Conservation (phyloP, 2,797 vertebrate genomes). For the Parauchenoglanis punctatus region DNA sequence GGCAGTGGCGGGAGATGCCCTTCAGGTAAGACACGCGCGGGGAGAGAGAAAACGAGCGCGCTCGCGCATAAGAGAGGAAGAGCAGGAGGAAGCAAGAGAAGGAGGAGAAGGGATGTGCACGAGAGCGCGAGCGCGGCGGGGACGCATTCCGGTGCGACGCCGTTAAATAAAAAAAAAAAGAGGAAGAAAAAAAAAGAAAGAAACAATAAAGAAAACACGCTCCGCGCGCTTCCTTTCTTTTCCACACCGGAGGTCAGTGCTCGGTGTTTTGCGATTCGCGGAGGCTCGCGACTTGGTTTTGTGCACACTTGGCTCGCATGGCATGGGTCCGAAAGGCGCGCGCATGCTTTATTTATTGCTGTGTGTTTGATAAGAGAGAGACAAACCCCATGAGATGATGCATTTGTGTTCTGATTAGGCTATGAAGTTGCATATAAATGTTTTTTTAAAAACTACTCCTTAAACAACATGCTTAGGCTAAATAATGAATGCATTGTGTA, state of each 20-base stretch:
- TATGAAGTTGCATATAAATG: background rate
- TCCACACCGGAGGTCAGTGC: conserved; percentile 66
- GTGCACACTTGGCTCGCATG: conserved; percentile 47
- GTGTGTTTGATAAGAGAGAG: background rate
- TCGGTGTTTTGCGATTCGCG: background rate
- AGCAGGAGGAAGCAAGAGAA: conserved; percentile 56
- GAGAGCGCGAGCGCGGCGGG: conserved; percentile 21
- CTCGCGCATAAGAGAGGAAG: conserved; percentile 51
- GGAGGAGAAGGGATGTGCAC: conserved; percentile 15
- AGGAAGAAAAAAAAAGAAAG: background rate
- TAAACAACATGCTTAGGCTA: background rate
- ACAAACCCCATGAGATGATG: background rate
- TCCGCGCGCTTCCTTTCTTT: conserved; percentile 37
- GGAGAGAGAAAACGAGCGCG: conserved; percentile 35
- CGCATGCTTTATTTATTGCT: conserved; percentile 20
- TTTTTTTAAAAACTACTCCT: background rate
- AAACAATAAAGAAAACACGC: background rate
- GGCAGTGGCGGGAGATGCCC: conserved; percentile 80
- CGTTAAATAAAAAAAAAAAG: background rate
- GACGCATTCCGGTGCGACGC: conserved; percentile 13
- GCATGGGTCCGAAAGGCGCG: conserved; percentile 45
- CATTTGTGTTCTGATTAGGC: background rate
- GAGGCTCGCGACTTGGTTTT: conserved; percentile 8
- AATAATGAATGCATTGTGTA: background rate
- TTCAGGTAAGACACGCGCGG: conserved; percentile 76